Evolutionary conservation across 2,113 vertebrate species (phyloP).

Genomic region (Hemicordylus capensis): DNA sequence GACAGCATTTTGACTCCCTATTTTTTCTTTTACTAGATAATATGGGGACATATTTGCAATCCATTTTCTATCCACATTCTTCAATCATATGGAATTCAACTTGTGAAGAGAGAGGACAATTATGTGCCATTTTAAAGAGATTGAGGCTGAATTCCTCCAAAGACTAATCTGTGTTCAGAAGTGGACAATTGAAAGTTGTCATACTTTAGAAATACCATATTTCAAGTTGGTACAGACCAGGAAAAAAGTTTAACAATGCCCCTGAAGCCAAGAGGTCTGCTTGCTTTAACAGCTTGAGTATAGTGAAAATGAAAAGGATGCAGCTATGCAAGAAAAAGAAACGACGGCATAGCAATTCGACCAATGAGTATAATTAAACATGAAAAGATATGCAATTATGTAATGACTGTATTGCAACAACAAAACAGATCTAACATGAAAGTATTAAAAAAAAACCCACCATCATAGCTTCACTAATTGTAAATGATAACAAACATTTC

Average conservation of each 20-base stretch:
- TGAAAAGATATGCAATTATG: accelerated
- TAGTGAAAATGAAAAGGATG: neutral
- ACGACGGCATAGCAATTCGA: neutral
- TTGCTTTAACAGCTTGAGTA: neutral
- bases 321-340: neutral
- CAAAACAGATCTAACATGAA: neutral
- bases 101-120: neutral
- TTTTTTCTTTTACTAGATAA: neutral
- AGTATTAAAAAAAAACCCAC: neutral
- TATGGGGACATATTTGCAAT: neutral
- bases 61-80: neutral
- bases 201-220: accelerated
- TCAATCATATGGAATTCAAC: accelerated
- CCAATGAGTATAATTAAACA: neutral
- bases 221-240: neutral
- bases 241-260: neutral
- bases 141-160: neutral
- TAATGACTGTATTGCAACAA: neutral
- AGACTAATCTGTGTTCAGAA: neutral
- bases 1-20: neutral
- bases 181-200: neutral
- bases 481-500: neutral
- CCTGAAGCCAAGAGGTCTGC: neutral
- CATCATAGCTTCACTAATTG: neutral
- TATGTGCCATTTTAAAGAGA: accelerated